phyloP scores from a whole-genome alignment of 2,797 vertebrate species.

The Parauchenoglanis ngamensis region DNA sequence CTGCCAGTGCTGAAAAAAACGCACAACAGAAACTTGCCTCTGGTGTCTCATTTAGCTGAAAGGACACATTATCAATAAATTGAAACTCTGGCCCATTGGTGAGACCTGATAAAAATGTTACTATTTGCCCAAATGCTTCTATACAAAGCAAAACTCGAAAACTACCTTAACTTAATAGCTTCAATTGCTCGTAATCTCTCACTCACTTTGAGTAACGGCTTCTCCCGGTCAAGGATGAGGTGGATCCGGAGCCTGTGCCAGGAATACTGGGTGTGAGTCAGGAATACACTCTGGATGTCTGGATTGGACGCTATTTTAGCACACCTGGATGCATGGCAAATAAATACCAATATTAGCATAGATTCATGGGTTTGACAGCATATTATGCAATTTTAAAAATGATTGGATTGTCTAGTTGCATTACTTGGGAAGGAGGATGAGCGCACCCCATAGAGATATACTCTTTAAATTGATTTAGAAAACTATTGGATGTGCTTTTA shows the following conservation, averaged over 20 bases:
- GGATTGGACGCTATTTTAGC: neutral
- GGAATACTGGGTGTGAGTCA: neutral
- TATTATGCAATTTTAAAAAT: neutral
- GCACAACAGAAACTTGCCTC: conserved; percentile 14
- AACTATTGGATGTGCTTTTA: neutral
- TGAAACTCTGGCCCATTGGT: neutral
- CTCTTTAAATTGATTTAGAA: neutral
- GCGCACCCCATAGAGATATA: neutral
- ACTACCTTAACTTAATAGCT: neutral
- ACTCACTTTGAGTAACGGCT: neutral
- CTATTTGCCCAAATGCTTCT: neutral
- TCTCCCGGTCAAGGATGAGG: neutral
- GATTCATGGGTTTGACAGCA: neutral
- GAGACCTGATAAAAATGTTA: neutral
- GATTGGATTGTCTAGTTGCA: neutral
- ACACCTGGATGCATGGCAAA: neutral
- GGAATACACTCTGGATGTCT: neutral
- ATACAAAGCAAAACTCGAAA: neutral
- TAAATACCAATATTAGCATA: neutral
- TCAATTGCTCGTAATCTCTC: neutral
- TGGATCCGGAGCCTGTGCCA: neutral
- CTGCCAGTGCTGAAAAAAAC: conserved; percentile 5
- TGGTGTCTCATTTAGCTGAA: conserved; percentile 29
- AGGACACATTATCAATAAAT: neutral
- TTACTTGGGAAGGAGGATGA: neutral